phyloP scores from a whole-genome alignment of 2,797 vertebrate species.

The Clamator glandarius region DNA sequence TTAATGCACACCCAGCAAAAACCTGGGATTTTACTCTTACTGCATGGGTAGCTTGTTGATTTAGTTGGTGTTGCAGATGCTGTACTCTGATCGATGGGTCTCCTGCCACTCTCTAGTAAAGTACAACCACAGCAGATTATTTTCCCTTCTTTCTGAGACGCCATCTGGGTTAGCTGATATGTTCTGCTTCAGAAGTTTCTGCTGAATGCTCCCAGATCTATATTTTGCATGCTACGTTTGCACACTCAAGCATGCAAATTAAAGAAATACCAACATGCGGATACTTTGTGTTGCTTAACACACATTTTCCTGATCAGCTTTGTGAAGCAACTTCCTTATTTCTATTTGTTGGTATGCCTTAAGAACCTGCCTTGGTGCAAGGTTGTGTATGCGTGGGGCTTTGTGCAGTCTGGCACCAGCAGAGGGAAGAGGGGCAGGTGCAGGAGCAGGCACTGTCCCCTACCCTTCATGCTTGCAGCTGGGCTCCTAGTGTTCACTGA shows the following conservation, averaged over 20 bases:
- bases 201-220: background rate
- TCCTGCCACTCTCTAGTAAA: background rate
- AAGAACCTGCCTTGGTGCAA: too few relatives aligned
- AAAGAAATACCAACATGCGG: background rate
- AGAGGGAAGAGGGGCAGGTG: too few relatives aligned
- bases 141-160: background rate
- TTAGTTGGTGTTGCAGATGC: background rate
- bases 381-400: too few relatives aligned
- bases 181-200: background rate
- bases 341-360: too few relatives aligned
- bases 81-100: rapidly evolving
- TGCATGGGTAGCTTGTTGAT: background rate
- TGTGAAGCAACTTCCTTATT: too few relatives aligned
- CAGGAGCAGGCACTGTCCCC: too few relatives aligned
- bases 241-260: background rate
- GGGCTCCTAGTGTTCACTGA: too few relatives aligned
- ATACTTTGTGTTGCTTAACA: background rate
- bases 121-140: background rate
- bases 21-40: background rate
- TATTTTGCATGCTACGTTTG: background rate
- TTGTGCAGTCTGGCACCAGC: too few relatives aligned
- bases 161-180: background rate
- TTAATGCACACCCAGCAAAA: background rate
- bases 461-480: too few relatives aligned
- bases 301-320: background rate